phyloP scores from a whole-genome alignment of 1,140 invertebrate genomes.

The Harpegnathos saltator region DNA sequence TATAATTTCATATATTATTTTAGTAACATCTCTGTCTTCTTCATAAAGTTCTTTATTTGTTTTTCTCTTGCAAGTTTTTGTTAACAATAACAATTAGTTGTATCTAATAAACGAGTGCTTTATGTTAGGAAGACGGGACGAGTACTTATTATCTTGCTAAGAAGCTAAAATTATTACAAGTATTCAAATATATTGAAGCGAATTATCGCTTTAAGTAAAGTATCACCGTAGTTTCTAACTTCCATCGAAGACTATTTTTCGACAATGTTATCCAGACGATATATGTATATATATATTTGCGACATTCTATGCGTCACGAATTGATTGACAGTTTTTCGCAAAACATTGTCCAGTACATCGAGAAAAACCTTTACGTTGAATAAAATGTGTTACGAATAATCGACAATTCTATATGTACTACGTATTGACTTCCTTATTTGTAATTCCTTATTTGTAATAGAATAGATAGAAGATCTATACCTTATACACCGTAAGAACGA shows the following conservation, averaged over 20 bases:
- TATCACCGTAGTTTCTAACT: conserved; percentile 9
- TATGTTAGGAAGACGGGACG: conserved; percentile 62
- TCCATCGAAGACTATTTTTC: not conserved
- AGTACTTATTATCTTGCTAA: conserved; percentile 61
- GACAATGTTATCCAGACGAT: not conserved
- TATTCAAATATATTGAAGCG: conserved; percentile 40
- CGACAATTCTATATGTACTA: not conserved
- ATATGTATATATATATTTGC: not conserved
- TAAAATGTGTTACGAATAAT: conserved; percentile 31
- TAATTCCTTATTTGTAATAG: conserved; percentile 1
- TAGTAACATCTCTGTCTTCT: not conserved
- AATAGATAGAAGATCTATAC: conserved; percentile 42
- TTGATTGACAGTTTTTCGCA: not conserved
- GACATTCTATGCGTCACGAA: not conserved
- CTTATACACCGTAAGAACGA: conserved; percentile 30
- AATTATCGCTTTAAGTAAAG: conserved; percentile 7
- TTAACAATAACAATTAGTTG: conserved; percentile 39
- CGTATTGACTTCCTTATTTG: conserved; percentile 20
- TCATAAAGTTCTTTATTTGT: conserved; percentile 32
- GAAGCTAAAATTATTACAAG: conserved; percentile 62
- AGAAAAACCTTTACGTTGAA: not conserved
- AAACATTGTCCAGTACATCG: not conserved
- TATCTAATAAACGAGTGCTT: conserved; percentile 26
- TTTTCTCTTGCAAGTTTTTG: conserved; percentile 28
- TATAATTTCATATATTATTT: conserved; percentile 7